Evolutionary conservation across 2,113 vertebrate genomes (phyloP), one percentile per base, ranked within the genome.

Genomic region (Coregonus clupeaformis): DNA sequence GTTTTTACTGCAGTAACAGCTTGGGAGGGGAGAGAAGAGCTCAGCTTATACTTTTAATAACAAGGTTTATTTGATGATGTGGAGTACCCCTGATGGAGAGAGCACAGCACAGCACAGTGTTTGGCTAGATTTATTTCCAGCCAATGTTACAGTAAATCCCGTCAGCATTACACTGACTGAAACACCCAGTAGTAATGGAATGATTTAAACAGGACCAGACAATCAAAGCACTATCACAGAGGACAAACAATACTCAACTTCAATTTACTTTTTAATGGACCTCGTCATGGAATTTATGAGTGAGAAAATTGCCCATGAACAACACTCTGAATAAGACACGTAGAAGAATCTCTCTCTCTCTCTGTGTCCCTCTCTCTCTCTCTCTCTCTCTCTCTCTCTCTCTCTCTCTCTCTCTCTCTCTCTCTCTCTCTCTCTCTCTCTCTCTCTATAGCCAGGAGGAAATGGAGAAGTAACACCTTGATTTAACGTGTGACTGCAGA

Each of bases 261-360:
- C 24, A 72, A 65, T 72, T 49, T 77, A 16, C 7, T 65, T 77
- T 47, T 55, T 64, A 77, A 45, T 47, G 52, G 52, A 71, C 45
- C 22, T 27, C 7, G n/a, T 14, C 5, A 29, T 73, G 66, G 29
- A 68, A 32, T 36, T 69, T 68, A 72, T 68, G 36, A 11, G 66
- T 68, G 71, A 36, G 42, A 68, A 72, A 79, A 74, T 12, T 76
- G 69, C 16, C 42, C 72, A 72, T 57, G 32, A 57, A 69, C 29
- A 63, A 18, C 24, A n/a, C 4, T 16, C 16, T 72, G 2, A 13
- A 36, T 18, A n/a, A 60, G n/a, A 13, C 57, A 24, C 16, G 73
- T 69, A 75, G 70, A 59, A 42, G 36, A 42, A 11, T 36, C 32
- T 36, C 32, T 9, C 7, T 36, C 32, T 36, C 9, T 2, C 32